A percentile compares a stretch with the other conserved stretches of the same genome.
Evolutionary conservation across 2,888 invertebrate species (phyloP).

Genomic region (Hetaerina titia): DNA sequence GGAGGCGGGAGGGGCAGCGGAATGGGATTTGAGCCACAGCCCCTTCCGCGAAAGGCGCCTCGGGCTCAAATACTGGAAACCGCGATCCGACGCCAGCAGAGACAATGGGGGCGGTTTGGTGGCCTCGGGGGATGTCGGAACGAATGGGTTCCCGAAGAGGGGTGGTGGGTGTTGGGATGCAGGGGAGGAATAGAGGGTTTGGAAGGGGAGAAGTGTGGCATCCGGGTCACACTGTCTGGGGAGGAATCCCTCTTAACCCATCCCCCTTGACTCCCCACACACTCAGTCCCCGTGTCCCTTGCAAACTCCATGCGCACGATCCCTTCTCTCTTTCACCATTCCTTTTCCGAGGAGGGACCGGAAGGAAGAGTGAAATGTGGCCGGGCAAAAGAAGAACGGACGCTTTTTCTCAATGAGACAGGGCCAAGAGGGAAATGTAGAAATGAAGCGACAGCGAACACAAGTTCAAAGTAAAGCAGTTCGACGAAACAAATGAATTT

Average conservation of each 20-base stretch:
- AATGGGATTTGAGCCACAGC: conserved; percentile 4
- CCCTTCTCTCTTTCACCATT: not conserved
- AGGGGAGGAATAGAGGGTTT: not conserved
- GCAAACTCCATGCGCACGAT: not conserved
- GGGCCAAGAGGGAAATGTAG: not conserved
- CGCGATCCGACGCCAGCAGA: conserved; percentile 56
- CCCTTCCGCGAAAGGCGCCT: conserved; percentile 39
- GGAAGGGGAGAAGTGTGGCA: not conserved
- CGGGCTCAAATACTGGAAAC: conserved; percentile 55
- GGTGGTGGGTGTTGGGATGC: not conserved
- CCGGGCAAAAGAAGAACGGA: not conserved
- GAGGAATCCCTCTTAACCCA: conserved; percentile 49
- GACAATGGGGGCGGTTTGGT: conserved; percentile 64
- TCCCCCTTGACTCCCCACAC: not conserved
- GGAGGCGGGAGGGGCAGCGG: not conserved
- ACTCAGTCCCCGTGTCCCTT: not conserved
- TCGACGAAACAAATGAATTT: too few species aligned
- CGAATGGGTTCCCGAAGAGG: conserved; percentile 55
- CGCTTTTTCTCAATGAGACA: not conserved
- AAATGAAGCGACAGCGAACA: not conserved
- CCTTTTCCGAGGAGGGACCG: not conserved
- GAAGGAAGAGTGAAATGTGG: not conserved
- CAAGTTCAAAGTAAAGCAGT: not conserved
- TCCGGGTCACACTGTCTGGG: conserved; percentile 59
- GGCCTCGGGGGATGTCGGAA: conserved; percentile 57